Evolutionary conservation across 2,888 invertebrate genomes (phyloP).

Genomic region (Cotesia congregata): DNA sequence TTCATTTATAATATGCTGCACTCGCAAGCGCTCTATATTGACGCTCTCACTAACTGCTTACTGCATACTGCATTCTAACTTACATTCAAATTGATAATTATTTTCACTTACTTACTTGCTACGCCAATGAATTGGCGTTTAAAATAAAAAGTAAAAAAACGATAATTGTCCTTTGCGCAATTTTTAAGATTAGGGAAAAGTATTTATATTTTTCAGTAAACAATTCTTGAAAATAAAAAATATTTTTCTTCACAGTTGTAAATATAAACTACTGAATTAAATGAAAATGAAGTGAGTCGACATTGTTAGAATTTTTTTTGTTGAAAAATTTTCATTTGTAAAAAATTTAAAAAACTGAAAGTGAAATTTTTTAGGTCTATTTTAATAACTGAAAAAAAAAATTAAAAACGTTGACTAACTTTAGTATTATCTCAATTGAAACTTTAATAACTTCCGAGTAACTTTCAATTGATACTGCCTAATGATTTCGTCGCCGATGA

Average conservation of each 20-base stretch:
- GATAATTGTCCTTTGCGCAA: not conserved
- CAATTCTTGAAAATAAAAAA: not conserved
- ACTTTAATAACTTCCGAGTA: not conserved
- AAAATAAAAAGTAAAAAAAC: not conserved
- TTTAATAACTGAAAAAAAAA: no score
- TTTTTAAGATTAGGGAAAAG: not conserved
- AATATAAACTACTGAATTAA: no score
- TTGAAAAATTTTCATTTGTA: no score
- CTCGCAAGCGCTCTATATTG: conserved; percentile 16
- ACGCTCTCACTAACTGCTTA: conserved; percentile 2
- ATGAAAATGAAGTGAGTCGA: no score
- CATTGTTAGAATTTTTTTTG: no score
- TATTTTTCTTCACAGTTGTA: not conserved
- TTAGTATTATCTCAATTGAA: not conserved
- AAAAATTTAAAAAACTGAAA: no score
- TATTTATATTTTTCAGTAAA: not conserved
- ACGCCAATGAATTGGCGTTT: not conserved
- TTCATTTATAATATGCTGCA: not conserved
- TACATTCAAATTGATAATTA: not conserved
- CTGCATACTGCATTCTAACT: no score
- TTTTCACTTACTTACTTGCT: not conserved
- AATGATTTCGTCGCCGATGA: not conserved
- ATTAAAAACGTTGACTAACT: no score
- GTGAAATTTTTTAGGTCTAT: no score
- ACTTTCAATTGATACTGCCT: not conserved